Evolutionary conservation across 2,888 invertebrate species (phyloP), one percentile per base, ranked within the genome.

Genomic region (Lymantria monacha): DNA sequence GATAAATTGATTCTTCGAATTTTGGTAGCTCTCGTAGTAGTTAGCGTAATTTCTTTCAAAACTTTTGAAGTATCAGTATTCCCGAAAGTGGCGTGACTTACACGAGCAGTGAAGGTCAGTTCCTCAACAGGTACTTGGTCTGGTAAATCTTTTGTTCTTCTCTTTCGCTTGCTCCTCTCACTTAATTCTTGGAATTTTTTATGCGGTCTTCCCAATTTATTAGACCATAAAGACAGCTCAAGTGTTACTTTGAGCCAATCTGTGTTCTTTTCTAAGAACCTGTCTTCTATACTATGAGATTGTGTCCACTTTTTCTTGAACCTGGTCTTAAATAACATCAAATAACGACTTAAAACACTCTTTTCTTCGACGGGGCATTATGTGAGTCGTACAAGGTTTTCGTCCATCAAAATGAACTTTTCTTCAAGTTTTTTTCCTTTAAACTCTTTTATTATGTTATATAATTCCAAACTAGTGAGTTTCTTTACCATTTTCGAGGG

Each of bases 11-110:
- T 33, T 46, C 42, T 51, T 14, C 42, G 42, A 30, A 42, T 37
- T 30, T 46, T 46, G 13, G 12, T 47, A 12, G 51, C 51, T 33
- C 51, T 43, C 22, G 46, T 51, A 15, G 51, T 47, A 30, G 47
- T 46, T 33, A 11, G 12, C 7, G 47, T 53, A 9, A 46, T 40
- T 40, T 48, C 49, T 46, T 53, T 48, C 12, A 53, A 45, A 13
- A 49, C 22, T 46, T 49, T 49, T 12, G 49, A 46, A 30, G 51
- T 46, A 10, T 46, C 46, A 11, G 11, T 12, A 46, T 40, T 40
- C 12, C 46, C 46, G 7, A 30, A 38, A 30, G 44, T 40, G 7
- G n/a, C 9, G 36, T 41, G 31, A 45, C 45, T 45, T 7, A 15
- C 11, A 36, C 37, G 12, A 11, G 45, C 37, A 40, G 51, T 48